These are phyloP conservation scores for Colletes latitarsis DNA, from an alignment of 1,140 invertebrate species.

Conservation along the genomic window DNA sequence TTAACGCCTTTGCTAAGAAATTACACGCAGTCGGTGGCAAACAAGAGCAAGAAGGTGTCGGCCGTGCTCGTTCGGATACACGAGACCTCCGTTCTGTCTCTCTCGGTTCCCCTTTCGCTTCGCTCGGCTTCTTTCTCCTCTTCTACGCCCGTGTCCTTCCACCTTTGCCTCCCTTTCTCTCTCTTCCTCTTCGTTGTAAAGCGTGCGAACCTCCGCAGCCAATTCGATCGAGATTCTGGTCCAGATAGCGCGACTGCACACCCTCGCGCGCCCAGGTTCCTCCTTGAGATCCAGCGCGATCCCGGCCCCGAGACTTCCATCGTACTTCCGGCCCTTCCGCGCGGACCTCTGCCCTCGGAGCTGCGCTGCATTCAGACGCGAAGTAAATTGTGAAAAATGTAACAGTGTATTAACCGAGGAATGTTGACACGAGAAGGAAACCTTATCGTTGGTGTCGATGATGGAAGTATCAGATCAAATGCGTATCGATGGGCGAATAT, in stretches of 20 bases:
- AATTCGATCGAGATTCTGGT: constrained; percentile 73
- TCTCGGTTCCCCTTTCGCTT: constrained; percentile 17
- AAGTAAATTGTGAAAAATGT: too few species aligned
- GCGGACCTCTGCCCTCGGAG: not conserved
- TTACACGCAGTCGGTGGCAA: constrained; percentile 80
- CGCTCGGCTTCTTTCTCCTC: constrained; percentile 20
- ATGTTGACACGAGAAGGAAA: too few species aligned
- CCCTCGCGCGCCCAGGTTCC: constrained; percentile 5
- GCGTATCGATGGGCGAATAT: too few species aligned
- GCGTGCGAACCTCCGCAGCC: constrained; percentile 67
- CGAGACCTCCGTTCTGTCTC: constrained; percentile 53
- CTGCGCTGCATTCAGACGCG: too few species aligned
- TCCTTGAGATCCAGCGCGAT: constrained; percentile 28
- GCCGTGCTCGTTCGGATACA: constrained; percentile 68
- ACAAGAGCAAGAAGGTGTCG: constrained; percentile 80
- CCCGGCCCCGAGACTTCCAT: not conserved
- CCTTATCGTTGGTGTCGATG: too few species aligned
- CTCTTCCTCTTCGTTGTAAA: constrained; percentile 37
- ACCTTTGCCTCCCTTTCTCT: constrained; percentile 4
- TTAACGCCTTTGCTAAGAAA: constrained; percentile 81
- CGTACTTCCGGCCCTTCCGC: constrained; percentile 32
- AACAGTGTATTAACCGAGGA: too few species aligned
- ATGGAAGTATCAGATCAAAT: too few species aligned
- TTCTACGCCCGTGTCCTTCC: constrained; percentile 21
- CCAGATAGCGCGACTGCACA: constrained; percentile 58